Evolutionary conservation across 2,113 vertebrate genomes (phyloP), one percentile per base, ranked within the genome.

Genomic region (Empidonax traillii): DNA sequence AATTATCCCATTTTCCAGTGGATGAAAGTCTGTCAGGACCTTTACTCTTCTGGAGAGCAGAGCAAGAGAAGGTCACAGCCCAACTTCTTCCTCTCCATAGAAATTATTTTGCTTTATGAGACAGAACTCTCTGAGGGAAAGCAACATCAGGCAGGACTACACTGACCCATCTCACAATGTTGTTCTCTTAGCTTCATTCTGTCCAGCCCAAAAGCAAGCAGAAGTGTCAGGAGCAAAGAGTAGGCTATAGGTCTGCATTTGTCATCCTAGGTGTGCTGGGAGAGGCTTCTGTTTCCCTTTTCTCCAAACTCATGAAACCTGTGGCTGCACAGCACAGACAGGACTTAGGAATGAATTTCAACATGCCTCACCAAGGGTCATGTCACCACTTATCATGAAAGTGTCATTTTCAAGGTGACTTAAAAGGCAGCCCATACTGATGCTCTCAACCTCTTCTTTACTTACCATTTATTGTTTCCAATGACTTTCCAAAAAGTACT

Each of bases 1-100:
- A 87, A 73, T 78, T 94, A 82, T 85, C 66, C 87, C 62, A 30
- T 78, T 79, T 94, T 56, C 31, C 66, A 52, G 39, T 37, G 49
- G 72, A 84, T 55, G 33, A 63, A 89, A 85, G 35, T 58, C 25
- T 87, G n/a, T 62, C 85, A 90, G 75, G 37, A 87, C 66, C 49
- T 82, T 66, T 76, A 82, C 56, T 75, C 39, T 71, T 68, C n/a
- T 55, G 12, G 78, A 59, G 35, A 81, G 19, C 21, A 83, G 33
- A 92, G 44, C 59, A 86, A 92, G 37, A 31, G 23, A 59, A 89
- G 73, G 76, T 90, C 65, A 90, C 35, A 88, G 39, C 8, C 14
- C 39, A 75, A 56, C 18, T 15, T 73, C 21, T 51, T 63, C 44
- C 20, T 31, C 37, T 52, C 8, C 14, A 43, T 0, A 78, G 56